Base-by-base conservation (phyloP, 2,888 invertebrate species). In the Rutpela maculata region DNA sequence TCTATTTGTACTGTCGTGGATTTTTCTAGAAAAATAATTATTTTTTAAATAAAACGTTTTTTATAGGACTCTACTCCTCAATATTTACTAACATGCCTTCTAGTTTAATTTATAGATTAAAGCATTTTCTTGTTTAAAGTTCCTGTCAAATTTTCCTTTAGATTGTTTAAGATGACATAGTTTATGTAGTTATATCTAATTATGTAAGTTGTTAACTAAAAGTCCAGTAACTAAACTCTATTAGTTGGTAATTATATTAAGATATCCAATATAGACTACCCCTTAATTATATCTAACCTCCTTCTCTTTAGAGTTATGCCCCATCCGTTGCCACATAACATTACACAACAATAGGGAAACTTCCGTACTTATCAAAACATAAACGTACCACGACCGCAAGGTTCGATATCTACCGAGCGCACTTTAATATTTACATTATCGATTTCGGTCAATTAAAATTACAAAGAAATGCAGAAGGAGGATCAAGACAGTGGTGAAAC, bases 241-340 rank as follows among this genome's bases (percentile, higher is more conserved):
- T 50, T 50, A 50, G 50, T 50, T 50, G 50, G 12, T 50, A 43
- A 43, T 43, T 50, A 50, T 50, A 50, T 50, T n/a, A 50, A 50
- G 50, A n/a, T 50, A 50, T 15, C n/a, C 50, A 50, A 50, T 43
- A 43, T 50, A 50, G 50, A 4, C 50, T n/a, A n/a, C 15, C 50
- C 50, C 50, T 15, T 50, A 50, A 50, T 50, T 50, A 50, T 50
- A 50, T 15, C 50, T 50, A 50, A 17, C 50, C 50, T n/a, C 50
- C n/a, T 50, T 3, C 50, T 50, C 50, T n/a, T 50, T n/a, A 50
- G 50, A 50, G 12, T n/a, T 4, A 17, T n/a, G 50, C 50, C 50
- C n/a, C n/a, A 6, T 6, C 50, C n/a, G 5, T n/a, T 6, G n/a
- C 50, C 50, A n/a, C n/a, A 4, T 50, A 43, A 50, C n/a, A 17